A percentile compares a stretch with the other conserved stretches of the same genome.
These are phyloP conservation scores for Dromaius novaehollandiae DNA, from an alignment of 2,113 vertebrate genomes.

Conservation along the genomic window DNA sequence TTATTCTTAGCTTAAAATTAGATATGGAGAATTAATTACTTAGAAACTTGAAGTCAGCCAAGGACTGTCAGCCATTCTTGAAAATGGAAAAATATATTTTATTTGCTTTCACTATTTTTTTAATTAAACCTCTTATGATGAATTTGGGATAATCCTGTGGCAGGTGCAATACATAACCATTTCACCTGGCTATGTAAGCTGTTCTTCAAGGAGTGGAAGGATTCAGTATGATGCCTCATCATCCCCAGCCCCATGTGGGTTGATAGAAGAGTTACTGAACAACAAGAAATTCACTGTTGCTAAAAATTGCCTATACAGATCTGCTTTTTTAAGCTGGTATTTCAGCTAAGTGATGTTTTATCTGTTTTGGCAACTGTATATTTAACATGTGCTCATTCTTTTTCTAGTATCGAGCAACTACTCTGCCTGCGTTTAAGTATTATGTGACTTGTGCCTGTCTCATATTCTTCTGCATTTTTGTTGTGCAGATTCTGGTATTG, in stretches of 20 bases:
- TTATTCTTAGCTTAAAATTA: not conserved
- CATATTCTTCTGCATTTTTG: conserved; percentile 96
- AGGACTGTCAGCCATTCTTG: not conserved
- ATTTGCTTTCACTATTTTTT: not conserved
- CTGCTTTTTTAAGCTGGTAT: not conserved
- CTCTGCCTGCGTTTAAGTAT: conserved; percentile 96
- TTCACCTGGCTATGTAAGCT: not conserved
- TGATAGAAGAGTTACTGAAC: not conserved
- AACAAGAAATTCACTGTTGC: not conserved
- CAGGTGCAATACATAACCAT: not conserved
- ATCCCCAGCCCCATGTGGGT: not conserved
- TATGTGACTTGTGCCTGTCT: conserved; percentile 95
- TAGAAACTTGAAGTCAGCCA: not conserved
- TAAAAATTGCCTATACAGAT: not conserved
- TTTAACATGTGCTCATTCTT: not conserved
- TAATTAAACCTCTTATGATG: not conserved
- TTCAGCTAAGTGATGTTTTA: not conserved
- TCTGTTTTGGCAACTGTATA: not conserved
- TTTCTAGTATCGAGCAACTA: conserved; percentile 91
- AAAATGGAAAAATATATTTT: not conserved
- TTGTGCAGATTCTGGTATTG: conserved; percentile 93
- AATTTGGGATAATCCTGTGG: not conserved
- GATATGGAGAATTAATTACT: not conserved
- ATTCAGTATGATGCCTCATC: not conserved
- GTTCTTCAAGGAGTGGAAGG: not conserved